These are phyloP conservation scores for Encarsia formosa DNA, from an alignment of 2,888 invertebrate species.

Conservation along the genomic window DNA sequence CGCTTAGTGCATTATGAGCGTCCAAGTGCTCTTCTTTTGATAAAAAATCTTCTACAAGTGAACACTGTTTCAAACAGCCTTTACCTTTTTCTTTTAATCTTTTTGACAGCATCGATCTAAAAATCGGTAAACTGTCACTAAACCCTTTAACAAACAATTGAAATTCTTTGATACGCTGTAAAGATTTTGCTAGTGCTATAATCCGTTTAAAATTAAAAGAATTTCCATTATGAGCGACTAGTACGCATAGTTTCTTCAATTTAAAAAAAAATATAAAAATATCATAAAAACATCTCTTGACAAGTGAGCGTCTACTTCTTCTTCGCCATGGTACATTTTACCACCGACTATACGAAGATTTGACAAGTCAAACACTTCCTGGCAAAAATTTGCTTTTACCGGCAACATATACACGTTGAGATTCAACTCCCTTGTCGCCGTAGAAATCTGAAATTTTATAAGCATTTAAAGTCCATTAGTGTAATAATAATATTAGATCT, in stretches of 20 bases:
- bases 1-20: conserved; percentile 6
- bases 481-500: background rate
- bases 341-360: background rate
- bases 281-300: background rate
- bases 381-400: background rate
- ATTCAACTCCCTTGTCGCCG: background rate
- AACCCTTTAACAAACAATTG: conserved; percentile 3
- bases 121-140: background rate
- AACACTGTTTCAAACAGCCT: background rate
- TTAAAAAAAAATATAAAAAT: background rate
- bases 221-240: background rate
- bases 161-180: background rate
- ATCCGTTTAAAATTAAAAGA: background rate
- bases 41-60: background rate
- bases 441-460: conserved; percentile 6
- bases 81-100: background rate
- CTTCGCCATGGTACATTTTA: background rate
- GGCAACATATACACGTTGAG: conserved; percentile 7
- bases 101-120: background rate
- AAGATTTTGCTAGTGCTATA: background rate
- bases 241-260: background rate
- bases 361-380: background rate
- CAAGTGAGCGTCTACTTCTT: background rate
- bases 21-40: background rate
- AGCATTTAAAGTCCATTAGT: background rate